Base-by-base conservation (phyloP, 1,140 invertebrate genomes). In the Neuroterus valhalla region DNA sequence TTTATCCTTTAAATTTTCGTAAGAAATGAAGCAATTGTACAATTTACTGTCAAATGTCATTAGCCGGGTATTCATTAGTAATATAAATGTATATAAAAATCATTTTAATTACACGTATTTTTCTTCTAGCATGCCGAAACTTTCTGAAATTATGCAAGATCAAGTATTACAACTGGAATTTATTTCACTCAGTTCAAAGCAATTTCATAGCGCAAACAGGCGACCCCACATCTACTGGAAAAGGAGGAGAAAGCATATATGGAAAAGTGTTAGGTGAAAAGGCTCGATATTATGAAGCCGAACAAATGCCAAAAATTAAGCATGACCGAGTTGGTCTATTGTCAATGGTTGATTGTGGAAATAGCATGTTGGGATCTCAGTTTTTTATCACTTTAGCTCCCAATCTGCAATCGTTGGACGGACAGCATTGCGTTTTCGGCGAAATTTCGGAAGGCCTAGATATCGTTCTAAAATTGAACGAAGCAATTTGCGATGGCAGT, bases 201-300 rank as follows among this genome's bases (percentile, higher is more conserved):
- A 96, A 97, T 80, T 99, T 99, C 84, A 97, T 99, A 78, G 98
- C 98, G 1, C 99, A 99, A 92, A 98, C 97, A 66, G 99, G 99
- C 2, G 99, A 99, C 92, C 98, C 98, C 0, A 95, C 94, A 12
- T 97, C 96, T 0, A 95, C 94, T 79, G 97, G 98, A 12, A 94
- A 94, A 83, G 98, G 97, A 14, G 98, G 98, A 31, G 94, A 97
- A 83, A 99, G 98, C 14, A 92, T 98, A 72, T 97, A 93, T 90
- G 94, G 95, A 0, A 88, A 94, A 50, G 83, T 98, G 17, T 94
- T 97, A 86, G 98, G 98, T 3, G 93, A 96, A 1, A 92, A 96
- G 71, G 98, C 97, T 62, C 92, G 94, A 68, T 99, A 96, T 87
- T 99, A 99, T 88, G 96, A 98, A 85, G 95, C 94, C 19, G 98